These are phyloP conservation scores for Rhineura floridana DNA, from an alignment of 2,113 vertebrate species.

Conservation along the genomic window DNA sequence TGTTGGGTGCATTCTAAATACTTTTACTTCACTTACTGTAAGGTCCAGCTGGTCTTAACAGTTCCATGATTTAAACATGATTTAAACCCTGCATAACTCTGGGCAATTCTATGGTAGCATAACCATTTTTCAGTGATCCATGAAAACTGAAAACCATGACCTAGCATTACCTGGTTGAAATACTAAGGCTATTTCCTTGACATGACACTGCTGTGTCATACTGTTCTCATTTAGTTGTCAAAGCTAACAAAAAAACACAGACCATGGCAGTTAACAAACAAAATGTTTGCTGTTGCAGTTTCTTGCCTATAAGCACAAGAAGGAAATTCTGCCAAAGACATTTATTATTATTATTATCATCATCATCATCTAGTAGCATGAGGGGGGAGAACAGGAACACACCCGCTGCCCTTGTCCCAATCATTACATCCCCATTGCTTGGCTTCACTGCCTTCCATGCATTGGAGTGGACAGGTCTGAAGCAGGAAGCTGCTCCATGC, in stretches of 20 bases:
- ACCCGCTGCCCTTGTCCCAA: not conserved
- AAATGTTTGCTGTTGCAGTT: not conserved
- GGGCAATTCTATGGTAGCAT: too few relatives aligned
- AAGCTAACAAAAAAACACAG: not conserved
- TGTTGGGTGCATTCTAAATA: not conserved
- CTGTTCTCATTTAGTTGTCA: not conserved
- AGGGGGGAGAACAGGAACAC: not conserved
- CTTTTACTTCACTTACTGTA: too few relatives aligned
- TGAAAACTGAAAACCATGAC: not conserved
- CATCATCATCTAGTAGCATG: not conserved
- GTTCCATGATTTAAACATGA: too few relatives aligned
- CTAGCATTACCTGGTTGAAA: not conserved
- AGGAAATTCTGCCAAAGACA: not conserved
- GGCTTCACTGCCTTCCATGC: too few relatives aligned
- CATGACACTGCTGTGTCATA: not conserved
- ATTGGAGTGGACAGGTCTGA: too few relatives aligned
- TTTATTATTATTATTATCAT: not conserved
- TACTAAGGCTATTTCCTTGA: not conserved
- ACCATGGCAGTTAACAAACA: not conserved
- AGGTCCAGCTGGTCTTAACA: too few relatives aligned
- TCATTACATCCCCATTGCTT: too few relatives aligned
- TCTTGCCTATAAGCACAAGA: not conserved
- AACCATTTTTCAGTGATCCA: too few relatives aligned
- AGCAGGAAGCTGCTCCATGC: not conserved
- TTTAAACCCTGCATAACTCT: too few relatives aligned